Conservation (phyloP, 2,113 vertebrate genomes). For the Blennius ocellaris region DNA sequence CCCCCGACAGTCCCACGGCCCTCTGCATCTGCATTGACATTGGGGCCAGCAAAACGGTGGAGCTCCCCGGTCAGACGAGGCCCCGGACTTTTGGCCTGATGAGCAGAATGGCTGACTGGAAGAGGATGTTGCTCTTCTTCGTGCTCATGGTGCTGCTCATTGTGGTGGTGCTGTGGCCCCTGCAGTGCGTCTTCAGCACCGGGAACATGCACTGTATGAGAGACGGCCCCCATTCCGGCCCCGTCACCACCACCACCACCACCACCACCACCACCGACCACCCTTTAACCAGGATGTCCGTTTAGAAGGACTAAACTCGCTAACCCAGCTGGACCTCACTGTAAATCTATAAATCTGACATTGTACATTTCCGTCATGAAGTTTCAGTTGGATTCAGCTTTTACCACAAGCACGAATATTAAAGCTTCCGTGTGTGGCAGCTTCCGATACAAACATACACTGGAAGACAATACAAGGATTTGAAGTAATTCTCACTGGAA, state of each 20-base stretch:
- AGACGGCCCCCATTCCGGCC: background rate
- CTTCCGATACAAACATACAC: background rate
- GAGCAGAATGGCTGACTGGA: conserved; percentile 86
- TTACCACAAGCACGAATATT: background rate
- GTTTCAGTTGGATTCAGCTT: background rate
- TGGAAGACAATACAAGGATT: no score
- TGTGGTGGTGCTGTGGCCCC: conserved; percentile 90
- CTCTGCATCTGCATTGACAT: conserved; percentile 90
- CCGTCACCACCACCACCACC: background rate
- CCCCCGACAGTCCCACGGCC: conserved; percentile 45
- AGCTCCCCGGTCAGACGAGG: background rate
- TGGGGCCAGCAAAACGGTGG: conserved; percentile 81
- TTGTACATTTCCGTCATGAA: background rate
- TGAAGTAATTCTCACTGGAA: no score
- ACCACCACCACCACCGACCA: background rate
- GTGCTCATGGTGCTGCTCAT: conserved; percentile 85
- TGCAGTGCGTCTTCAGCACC: conserved; percentile 90
- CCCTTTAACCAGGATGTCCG: background rate
- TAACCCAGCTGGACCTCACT: conserved; percentile 3
- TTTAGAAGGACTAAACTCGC: conserved; percentile 3
- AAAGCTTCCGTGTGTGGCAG: background rate
- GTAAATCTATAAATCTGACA: background rate
- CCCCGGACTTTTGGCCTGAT: conserved; percentile 52
- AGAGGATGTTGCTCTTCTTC: conserved; percentile 85
- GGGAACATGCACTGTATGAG: conserved; percentile 87